phyloP scores from a whole-genome alignment of 2,888 invertebrate species.

The Biston stratarius region DNA sequence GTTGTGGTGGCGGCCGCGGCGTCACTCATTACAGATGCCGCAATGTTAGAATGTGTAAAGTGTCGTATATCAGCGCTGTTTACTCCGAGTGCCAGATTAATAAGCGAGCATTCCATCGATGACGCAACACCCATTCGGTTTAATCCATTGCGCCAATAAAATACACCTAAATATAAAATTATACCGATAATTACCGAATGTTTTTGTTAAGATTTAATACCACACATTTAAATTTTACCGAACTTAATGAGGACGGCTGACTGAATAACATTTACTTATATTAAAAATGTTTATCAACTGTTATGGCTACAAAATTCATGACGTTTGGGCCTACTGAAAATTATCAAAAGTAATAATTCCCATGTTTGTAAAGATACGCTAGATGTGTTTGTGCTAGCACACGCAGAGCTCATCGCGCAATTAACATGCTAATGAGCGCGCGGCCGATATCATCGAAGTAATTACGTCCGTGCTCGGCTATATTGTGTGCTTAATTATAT shows the following conservation, averaged over 20 bases:
- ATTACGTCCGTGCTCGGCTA: constrained; percentile 78
- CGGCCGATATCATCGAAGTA: constrained; percentile 81
- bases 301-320: constrained; percentile 24
- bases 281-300: constrained; percentile 21
- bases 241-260: constrained; percentile 24
- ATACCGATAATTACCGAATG: constrained; percentile 32
- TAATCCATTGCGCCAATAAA: constrained; percentile 41
- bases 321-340: constrained; percentile 39
- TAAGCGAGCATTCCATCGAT: constrained; percentile 67
- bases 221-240: constrained; percentile 27
- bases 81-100: constrained; percentile 70
- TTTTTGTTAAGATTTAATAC: constrained; percentile 31
- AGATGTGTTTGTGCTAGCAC: constrained; percentile 49
- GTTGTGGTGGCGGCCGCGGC: constrained; percentile 74
- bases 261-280: constrained; percentile 24
- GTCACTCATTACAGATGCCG: constrained; percentile 83
- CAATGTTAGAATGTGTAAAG: constrained; percentile 81
- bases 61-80: constrained; percentile 82
- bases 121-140: constrained; percentile 62
- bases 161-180: constrained; percentile 34
- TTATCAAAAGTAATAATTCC: constrained; percentile 60
- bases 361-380: constrained; percentile 49
- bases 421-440: constrained; percentile 84
- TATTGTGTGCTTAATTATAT: constrained; percentile 75
- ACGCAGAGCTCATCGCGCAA: constrained; percentile 70